Evolutionary conservation across 2,113 vertebrate species (phyloP), one percentile per base, ranked within the genome.

Genomic region (Theristicus caerulescens): DNA sequence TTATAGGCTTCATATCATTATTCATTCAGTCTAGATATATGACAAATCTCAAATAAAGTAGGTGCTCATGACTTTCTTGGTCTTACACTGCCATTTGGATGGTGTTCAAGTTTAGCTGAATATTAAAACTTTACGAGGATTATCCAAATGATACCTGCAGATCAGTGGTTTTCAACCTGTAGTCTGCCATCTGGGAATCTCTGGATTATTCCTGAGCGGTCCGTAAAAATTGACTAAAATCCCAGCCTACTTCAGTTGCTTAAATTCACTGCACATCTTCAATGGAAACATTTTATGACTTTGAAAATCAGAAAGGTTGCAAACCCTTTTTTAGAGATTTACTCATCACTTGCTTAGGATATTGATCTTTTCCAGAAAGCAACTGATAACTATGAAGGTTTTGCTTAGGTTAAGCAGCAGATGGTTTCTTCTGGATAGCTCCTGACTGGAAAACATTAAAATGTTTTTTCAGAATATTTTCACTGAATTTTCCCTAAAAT

Each of bases 331-430:
- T 92, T 90, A 86, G 90, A 67, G 49, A 77, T 93, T 93, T 87
- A 82, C 65, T 94, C 78, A 92, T 91, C 58, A 29, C 19, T 93
- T 85, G 15, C 44, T 90, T 72, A 72, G 54, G 70, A 47, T 90
- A 90, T 62, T 88, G 90, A 94, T 90, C 36, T 86, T 96, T 93
- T 92, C 71, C 42, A 70, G 88, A 90, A 95, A 92, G 46, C 72
- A 88, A 32, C 85, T 67, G 85, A 66, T 96, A 94, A 86, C 62
- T 89, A 67, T 1, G 34, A 94, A 93, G 19, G 10, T 85, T 96
- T 93, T 91, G 52, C 88, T 96, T 96, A 82, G 0, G 3, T 78
- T 94, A 91, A 89, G 85, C 66, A 96, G 90, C 93, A 97, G 92
- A 94, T 90, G 87, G 82, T 85, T 91, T 93, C 44, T 93, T 84